Evolutionary conservation across 2,113 vertebrate genomes (phyloP), one percentile per base, ranked within the genome.

Genomic region (Puntigrus tetrazona): DNA sequence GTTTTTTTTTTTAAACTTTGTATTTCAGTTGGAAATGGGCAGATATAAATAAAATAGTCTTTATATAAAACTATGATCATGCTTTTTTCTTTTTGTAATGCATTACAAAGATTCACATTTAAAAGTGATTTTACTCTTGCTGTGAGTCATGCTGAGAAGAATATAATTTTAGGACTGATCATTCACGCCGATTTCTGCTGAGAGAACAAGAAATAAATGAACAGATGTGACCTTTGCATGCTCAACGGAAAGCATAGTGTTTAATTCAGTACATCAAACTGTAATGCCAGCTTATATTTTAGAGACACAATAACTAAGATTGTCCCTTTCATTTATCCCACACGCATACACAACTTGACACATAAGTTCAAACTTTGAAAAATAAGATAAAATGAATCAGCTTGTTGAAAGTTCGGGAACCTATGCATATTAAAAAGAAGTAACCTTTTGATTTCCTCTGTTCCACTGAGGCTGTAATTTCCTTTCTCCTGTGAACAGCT

Each of bases 11-110:
- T 87, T 91, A 90, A 90, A 90, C 86, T 84, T 81, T 93, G 78
- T 92, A 86, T 91, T 91, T 90, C 77, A 89, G 86, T 85, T 84
- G 90, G 82, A 80, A 61, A 67, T 81, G 85, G 70, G 69, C 70
- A 61, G 85, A 92, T 91, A 92, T 90, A 92, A 91, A 91, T 88
- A 84, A 93, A 92, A 89, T 87, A 89, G 90, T 93, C 91, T 93
- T 94, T 94, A 89, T 94, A 93, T 92, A 91, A 93, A 93, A 89
- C 88, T 78, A 75, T 83, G 87, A 79, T 74, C 85, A 90, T 84
- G 87, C 85, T 87, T 89, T 81, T 59, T 43, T 43, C 6, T 20
- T 65, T 31, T 34, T 34, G 25, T 8, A 67, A 67, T 47, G 57
- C 36, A 31, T 65, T 31, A 18, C n/a, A 27, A 29, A 9, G 52